Evolutionary conservation across 92 coral and sea anemone genomes (phyloP).

Genomic region (Epizoanthus stellaris): DNA sequence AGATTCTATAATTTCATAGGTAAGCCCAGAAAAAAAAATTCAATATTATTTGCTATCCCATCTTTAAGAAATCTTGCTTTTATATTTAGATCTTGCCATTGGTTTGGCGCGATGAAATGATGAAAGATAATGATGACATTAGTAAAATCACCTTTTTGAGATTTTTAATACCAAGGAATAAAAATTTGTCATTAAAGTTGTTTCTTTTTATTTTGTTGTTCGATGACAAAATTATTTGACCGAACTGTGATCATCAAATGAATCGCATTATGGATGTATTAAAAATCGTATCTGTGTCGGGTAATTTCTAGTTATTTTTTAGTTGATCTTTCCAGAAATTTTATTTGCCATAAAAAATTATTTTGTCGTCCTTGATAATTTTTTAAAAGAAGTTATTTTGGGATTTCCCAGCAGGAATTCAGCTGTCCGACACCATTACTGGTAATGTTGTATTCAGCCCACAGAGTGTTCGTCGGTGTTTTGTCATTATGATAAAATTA

Average conservation of each 20-base stretch:
- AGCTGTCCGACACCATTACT: conserved; percentile 9
- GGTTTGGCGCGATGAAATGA: not conserved
- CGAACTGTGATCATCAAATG: not conserved
- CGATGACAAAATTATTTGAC: not conserved
- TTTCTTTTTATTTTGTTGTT: not conserved
- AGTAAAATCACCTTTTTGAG: not conserved
- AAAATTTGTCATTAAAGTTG: not conserved
- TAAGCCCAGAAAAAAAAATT: not conserved
- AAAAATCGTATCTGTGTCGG: not conserved
- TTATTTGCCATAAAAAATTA: not conserved
- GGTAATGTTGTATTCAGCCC: not conserved
- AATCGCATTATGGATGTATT: not conserved
- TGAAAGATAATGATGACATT: not conserved
- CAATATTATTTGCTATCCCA: not conserved
- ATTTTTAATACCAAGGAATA: not conserved
- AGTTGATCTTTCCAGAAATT: not conserved
- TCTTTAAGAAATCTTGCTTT: not conserved
- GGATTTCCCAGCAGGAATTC: conserved; percentile 1
- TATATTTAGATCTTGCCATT: not conserved
- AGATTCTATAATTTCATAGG: not conserved
- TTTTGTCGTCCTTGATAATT: no score
- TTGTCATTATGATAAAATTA: not conserved
- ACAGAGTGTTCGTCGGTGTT: not conserved
- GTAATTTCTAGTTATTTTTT: not conserved
- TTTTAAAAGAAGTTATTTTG: not conserved